phyloP scores from a whole-genome alignment of 2,797 vertebrate genomes.

The Scyliorhinus canicula region DNA sequence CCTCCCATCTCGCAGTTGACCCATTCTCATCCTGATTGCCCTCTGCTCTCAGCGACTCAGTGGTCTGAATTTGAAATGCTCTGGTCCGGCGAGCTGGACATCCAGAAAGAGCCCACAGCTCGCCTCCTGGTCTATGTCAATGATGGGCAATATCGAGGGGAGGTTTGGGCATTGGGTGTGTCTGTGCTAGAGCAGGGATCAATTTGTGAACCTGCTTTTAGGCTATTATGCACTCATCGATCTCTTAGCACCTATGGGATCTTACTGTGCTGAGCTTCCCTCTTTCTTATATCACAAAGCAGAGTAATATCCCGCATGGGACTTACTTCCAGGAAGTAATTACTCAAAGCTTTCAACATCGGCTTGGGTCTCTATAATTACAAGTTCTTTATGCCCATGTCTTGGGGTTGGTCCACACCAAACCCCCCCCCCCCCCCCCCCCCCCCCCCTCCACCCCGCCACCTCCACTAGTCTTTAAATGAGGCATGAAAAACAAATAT shows the following conservation, averaged over 20 bases:
- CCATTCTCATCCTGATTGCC: neutral
- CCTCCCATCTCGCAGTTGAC: neutral
- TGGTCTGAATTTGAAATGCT: neutral
- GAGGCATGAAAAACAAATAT: neutral
- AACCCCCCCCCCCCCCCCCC: too few relatives aligned
- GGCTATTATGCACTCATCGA: neutral
- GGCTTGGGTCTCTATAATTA: neutral
- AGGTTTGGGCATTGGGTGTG: too few relatives aligned
- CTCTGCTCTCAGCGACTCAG: neutral
- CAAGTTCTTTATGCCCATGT: neutral
- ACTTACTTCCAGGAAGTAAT: too few relatives aligned
- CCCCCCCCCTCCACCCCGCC: neutral
- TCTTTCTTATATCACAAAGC: neutral
- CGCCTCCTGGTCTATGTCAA: neutral
- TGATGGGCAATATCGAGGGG: neutral
- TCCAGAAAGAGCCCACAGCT: neutral
- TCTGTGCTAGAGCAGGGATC: neutral
- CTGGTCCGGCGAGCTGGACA: neutral
- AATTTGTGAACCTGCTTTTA: too few relatives aligned
- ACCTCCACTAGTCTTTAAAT: neutral
- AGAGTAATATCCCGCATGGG: neutral
- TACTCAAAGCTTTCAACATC: neutral
- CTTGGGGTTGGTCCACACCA: too few relatives aligned
- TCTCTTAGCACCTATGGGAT: neutral
- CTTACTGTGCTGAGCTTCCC: neutral